These are phyloP conservation scores for Grammomys dolichurus DNA, from an alignment of 2,113 vertebrate species.

Conservation along the genomic window DNA sequence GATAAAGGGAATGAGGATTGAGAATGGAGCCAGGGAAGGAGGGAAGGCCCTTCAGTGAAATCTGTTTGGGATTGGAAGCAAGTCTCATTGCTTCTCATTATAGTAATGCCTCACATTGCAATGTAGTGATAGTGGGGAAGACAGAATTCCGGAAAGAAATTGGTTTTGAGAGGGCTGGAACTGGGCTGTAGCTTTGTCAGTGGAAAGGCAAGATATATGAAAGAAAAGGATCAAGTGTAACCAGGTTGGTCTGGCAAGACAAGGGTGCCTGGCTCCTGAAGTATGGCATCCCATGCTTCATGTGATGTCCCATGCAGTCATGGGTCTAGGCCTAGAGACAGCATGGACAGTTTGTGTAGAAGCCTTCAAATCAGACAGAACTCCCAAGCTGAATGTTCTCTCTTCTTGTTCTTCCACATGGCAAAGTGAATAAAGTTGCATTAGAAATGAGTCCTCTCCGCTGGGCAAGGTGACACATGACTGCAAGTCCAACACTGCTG, in stretches of 20 bases:
- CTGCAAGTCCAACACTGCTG: not conserved
- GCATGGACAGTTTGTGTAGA: not conserved
- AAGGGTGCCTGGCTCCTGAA: not conserved
- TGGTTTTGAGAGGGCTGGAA: not conserved
- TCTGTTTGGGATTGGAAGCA: not conserved
- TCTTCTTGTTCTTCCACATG: not conserved
- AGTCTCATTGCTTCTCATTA: not conserved
- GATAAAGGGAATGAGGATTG: not conserved
- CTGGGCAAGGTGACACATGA: no score
- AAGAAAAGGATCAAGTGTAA: not conserved
- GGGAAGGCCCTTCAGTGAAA: not conserved
- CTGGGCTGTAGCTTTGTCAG: not conserved
- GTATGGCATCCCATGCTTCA: not conserved
- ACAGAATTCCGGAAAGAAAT: not conserved
- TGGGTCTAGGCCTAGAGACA: not conserved
- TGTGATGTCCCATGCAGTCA: no score
- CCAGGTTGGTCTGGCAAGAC: not conserved
- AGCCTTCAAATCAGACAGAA: not conserved
- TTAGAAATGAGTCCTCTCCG: not conserved
- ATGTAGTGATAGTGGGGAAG: not conserved
- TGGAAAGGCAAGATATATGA: not conserved
- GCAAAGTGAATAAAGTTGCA: not conserved
- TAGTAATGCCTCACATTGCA: not conserved
- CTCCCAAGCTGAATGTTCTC: not conserved
- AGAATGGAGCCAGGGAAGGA: no score